Evolutionary conservation across 2,113 vertebrate genomes (phyloP), one percentile per base, ranked within the genome.

Genomic region (Bettongia penicillata): DNA sequence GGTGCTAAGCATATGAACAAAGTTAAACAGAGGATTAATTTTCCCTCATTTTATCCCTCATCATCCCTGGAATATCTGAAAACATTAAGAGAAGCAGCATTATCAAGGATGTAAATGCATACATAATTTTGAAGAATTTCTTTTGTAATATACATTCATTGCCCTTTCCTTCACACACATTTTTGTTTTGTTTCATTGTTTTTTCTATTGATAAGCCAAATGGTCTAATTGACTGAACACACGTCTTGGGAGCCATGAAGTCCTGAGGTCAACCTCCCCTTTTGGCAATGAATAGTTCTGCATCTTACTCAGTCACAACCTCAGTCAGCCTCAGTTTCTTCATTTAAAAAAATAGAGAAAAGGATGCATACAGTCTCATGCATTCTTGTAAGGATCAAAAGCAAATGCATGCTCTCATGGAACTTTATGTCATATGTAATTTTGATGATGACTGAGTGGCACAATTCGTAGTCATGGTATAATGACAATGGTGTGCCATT

Each of bases 381-480:
- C 11, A 77, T 77, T 19, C n/a, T 77, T 77, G 5, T 77, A 28
- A 61, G 28, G 3, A 22, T 77, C 37, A 77, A 77, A 77, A n/a
- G 31, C 16, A 77, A 77, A 77, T 77, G 26, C 19, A 16, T n/a
- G 4, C 61, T 77, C 12, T 19, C 12, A 19, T 19, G 61, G n/a
- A 77, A n/a, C 37, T 14, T 16, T n/a, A 77, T n/a, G 37, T 37
- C 11, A 68, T 0, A 3, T n/a, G 19, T n/a, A 77, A 77, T 48
- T 48, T 48, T 16, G 31, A n/a, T 68, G 61, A 68, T 14, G 31
- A 77, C 31, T 77, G 7, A 77, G 37, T 77, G 14, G 14, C 6
- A 77, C 7, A n/a, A n/a, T n/a, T 4, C 19, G 61, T 3, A 37
- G 2, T n/a, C 14, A n/a, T n/a, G 1, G 16, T 0, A 77, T n/a